phyloP scores from a whole-genome alignment of 2,888 invertebrate species.

The Lathronympha strigana region DNA sequence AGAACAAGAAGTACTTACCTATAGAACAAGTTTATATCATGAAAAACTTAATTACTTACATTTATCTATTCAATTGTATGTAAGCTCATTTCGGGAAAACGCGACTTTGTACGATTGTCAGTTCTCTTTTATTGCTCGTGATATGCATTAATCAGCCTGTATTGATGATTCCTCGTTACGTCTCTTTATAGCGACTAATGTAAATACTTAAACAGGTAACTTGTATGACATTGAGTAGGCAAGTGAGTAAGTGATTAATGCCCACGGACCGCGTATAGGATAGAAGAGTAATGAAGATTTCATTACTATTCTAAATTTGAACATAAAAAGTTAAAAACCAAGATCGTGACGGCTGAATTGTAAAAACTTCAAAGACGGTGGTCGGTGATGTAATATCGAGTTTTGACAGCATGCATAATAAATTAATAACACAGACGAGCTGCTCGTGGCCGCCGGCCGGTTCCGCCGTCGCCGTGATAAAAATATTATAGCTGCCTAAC shows the following conservation, averaged over 20 bases:
- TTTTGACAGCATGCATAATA: constrained; percentile 25
- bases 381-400: constrained; percentile 30
- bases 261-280: neutral
- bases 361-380: constrained; percentile 23
- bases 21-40: too few relatives aligned
- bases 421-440: constrained; percentile 7
- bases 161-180: neutral
- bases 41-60: too few relatives aligned
- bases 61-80: too few relatives aligned
- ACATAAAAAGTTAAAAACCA: too few relatives aligned
- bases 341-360: constrained; percentile 25
- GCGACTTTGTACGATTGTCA: too few relatives aligned
- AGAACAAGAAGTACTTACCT: too few relatives aligned
- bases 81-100: too few relatives aligned
- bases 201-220: too few relatives aligned
- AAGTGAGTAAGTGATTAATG: constrained; percentile 23
- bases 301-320: too few relatives aligned
- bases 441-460: constrained; percentile 49
- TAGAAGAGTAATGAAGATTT: neutral
- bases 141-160: neutral
- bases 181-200: neutral
- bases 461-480: constrained; percentile 43
- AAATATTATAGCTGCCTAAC: constrained; percentile 21
- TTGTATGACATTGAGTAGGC: constrained; percentile 15
- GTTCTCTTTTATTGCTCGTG: neutral